phyloP scores from a whole-genome alignment of 2,888 invertebrate species.

The Chrysopilus asiliformis region DNA sequence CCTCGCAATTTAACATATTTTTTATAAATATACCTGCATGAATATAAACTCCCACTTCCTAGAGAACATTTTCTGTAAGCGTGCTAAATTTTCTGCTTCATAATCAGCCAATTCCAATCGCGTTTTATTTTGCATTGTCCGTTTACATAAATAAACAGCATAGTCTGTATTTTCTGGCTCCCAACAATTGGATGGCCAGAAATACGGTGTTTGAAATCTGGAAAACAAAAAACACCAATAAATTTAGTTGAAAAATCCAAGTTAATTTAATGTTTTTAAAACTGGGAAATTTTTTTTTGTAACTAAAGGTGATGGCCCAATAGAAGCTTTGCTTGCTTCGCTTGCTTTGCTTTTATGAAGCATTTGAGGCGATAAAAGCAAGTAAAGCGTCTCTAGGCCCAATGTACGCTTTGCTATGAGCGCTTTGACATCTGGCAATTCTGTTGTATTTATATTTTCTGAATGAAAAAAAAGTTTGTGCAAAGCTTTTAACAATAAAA shows the following conservation, averaged over 20 bases:
- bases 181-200: conserved; percentile 99
- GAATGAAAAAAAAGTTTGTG: no score
- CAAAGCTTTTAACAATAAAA: no score
- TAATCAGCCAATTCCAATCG: conserved; percentile 94
- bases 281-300: no score
- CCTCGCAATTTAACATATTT: background rate
- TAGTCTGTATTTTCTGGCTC: conserved; percentile 99
- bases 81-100: conserved; percentile 94
- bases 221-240: conserved; percentile 11
- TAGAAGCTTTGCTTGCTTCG: no score
- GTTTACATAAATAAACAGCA: conserved; percentile 96
- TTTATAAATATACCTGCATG: conserved; percentile 62
- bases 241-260: background rate
- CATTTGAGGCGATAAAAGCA: no score
- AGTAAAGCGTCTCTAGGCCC: no score
- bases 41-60: conserved; percentile 99
- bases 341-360: no score
- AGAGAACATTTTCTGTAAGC: conserved; percentile 97
- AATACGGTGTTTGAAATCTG: conserved; percentile 93
- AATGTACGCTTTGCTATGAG: no score
- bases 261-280: background rate
- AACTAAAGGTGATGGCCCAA: no score
- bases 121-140: conserved; percentile 99
- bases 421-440: no score
- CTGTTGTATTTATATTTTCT: no score